These are phyloP conservation scores for Sipha flava DNA, from an alignment of 1,140 invertebrate species.

Conservation along the genomic window DNA sequence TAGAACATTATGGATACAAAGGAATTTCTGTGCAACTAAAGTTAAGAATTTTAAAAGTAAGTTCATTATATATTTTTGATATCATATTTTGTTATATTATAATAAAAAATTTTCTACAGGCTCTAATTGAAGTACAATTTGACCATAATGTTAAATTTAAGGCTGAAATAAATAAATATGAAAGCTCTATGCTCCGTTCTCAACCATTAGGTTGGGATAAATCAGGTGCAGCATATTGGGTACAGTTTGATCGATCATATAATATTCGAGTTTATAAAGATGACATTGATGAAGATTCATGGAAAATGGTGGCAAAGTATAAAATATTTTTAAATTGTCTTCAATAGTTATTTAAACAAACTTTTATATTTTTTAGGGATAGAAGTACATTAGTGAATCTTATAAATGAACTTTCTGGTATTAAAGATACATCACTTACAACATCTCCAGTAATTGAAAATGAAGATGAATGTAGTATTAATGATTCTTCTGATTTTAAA, in stretches of 20 bases:
- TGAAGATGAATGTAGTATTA: neutral
- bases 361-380: neutral
- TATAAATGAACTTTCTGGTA: conserved; percentile 19
- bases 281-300: conserved; percentile 90
- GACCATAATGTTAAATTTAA: conserved; percentile 91
- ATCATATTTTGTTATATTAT: neutral
- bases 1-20: conserved; percentile 92
- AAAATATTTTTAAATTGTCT: no score
- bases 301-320: conserved; percentile 85
- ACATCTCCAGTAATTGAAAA: neutral
- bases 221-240: conserved; percentile 85
- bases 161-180: conserved; percentile 73
- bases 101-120: conserved; percentile 48
- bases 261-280: conserved; percentile 89
- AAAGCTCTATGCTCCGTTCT: conserved; percentile 67
- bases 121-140: conserved; percentile 87
- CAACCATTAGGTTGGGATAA: conserved; percentile 84
- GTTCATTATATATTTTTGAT: conserved; percentile 12
- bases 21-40: conserved; percentile 80
- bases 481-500: neutral
- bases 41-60: conserved; percentile 75
- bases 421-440: neutral
- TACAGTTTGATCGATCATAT: conserved; percentile 75
- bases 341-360: no score
- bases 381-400: neutral